Base-by-base conservation (phyloP, 2,797 vertebrate species). In the Melanotaenia nigrans region DNA sequence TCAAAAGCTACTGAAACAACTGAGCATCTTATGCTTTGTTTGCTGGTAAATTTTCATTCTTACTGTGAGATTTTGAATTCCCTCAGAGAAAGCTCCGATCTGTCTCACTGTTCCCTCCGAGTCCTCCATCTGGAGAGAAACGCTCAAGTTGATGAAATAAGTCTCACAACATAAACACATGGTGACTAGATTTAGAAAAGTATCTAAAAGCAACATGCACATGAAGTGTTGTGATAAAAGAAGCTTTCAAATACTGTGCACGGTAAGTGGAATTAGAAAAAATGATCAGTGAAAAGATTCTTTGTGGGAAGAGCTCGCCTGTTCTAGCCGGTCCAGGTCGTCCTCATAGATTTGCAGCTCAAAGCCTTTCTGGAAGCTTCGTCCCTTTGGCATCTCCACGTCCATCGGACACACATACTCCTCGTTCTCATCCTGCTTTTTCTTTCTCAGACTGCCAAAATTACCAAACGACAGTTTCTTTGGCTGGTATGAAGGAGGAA, bases 401-500 rank as follows among this genome's bases (percentile, higher is more conserved):
- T 99, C 98, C 98, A 99, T 99, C 0, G 98, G 97, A 89, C 98
- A 99, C 55, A 99, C 95, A 0, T 99, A 99, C 86, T 99, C 98
- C 73, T 99, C 98, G 3, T 77, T 95, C 22, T 99, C 98, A 30
- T 99, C 98, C 66, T 96, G 97, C 82, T 93, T 97, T 81, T 97
- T 99, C 91, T 96, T 98, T 75, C 96, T 95, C 84, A 98, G 89
- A 61, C 93, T 96, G 53, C 97, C 96, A 77, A 99, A 99, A 88
- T 94, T 97, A 74, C 96, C 95, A 57, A 99, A 98, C 1, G 94
- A 84, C 78, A 98, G 90, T 79, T 99, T 99, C 91, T 95, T 96
- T 65, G 97, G 97, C 98, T 96, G 87, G 36, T 49, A 10, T 9
- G 58, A 61, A 33, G 53, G 2, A 7, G 13, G 24, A 64, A 61